Base-by-base conservation (phyloP, 2,113 vertebrate genomes). In the Paraplagusia blochii region DNA sequence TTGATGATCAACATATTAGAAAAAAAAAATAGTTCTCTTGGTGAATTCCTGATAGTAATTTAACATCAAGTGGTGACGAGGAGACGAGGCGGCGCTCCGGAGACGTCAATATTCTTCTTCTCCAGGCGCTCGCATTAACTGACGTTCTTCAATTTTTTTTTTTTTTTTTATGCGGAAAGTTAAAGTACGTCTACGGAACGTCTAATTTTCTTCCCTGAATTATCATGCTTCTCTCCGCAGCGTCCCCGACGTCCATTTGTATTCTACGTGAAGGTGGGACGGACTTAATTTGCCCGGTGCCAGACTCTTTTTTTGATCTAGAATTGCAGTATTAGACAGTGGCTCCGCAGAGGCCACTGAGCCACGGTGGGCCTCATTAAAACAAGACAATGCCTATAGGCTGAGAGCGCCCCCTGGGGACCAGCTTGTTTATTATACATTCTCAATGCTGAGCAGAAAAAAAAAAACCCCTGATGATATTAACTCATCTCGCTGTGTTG, bases 321-420 rank as follows among this genome's bases (percentile, higher is more conserved):
- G 17, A 15, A 33, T 19, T 5, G 3, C 15, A 44, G 43, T 5
- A 44, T 44, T 17, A 44, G 15, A 44, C 15, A 10, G 43, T 13
- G 22, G 46, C 19, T 8, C 18, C 18, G 1, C 6, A 11, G 46
- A 13, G 19, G 46, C 44, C 14, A 9, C 44, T 4, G 50, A 36
- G 48, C 55, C 61, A 59, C 50, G 10, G 16, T 3, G 52, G 46
- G 52, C 46, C 39, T 60, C 22, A 66, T 62, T 62, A 66, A 61
- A 61, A 53, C 17, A 8, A 44, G 16, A 56, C 45, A 53, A 44
- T 38, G 19, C n/a, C 22, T 54, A 29, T 44, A 54, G 38, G 15
- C 36, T 34, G 53, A 19, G 19, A 35, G 22, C 10, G 17, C 14
- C 36, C 22, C 44, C 44, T n/a, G n/a, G 52, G 36, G 38, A 29